phyloP scores from a whole-genome alignment of 1,140 invertebrate species.

The Adoxophyes honmai region DNA sequence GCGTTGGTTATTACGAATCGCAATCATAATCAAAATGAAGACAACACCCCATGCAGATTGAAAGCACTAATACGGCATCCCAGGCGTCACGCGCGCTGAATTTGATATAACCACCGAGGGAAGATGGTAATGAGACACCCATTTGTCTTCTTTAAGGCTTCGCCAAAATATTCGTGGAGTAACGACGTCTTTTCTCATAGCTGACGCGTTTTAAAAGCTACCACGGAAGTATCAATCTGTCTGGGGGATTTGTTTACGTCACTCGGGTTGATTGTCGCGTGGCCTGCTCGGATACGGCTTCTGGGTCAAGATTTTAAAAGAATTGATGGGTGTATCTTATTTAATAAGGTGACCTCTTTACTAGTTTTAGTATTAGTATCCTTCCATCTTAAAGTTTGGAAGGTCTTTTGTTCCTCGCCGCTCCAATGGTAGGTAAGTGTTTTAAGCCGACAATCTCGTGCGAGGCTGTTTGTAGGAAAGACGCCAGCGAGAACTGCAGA shows the following conservation, averaged over 20 bases:
- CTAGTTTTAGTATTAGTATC: too few relatives aligned
- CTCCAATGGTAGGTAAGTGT: too few relatives aligned
- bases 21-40: neutral
- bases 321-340: too few relatives aligned
- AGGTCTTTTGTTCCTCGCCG: too few relatives aligned
- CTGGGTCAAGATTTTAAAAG: constrained; percentile 23
- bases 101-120: constrained; percentile 31
- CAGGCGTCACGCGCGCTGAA: constrained; percentile 29
- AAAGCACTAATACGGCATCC: constrained; percentile 37
- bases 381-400: too few relatives aligned
- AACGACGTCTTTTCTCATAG: constrained; percentile 18
- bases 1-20: neutral
- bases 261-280: neutral
- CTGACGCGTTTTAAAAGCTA: constrained; percentile 14
- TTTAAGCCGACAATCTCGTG: too few relatives aligned
- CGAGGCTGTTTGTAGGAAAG: too few relatives aligned
- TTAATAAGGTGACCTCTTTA: too few relatives aligned
- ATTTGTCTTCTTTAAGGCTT: constrained; percentile 52
- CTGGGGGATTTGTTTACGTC: constrained; percentile 8
- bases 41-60: constrained; percentile 26
- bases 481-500: too few relatives aligned
- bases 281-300: constrained; percentile 6
- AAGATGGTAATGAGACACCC: constrained; percentile 41
- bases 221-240: constrained; percentile 21
- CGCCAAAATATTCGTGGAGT: constrained; percentile 32